These are phyloP conservation scores for Amphipoea lucens DNA, from an alignment of 2,888 invertebrate genomes.

Conservation along the genomic window DNA sequence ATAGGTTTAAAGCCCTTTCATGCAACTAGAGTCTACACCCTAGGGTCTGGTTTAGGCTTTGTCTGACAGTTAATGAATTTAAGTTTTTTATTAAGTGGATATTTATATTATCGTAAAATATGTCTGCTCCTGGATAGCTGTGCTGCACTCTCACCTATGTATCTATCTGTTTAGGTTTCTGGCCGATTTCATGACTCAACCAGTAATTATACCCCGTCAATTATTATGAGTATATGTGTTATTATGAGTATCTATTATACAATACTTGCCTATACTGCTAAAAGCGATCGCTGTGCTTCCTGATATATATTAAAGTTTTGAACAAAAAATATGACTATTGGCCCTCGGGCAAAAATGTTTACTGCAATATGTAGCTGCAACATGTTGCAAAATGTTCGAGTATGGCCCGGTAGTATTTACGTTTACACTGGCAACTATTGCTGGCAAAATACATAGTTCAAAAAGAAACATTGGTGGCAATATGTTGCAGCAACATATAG, in stretches of 20 bases:
- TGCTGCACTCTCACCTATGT: not conserved
- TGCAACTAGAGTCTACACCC: too few relatives aligned
- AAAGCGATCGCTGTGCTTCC: not conserved
- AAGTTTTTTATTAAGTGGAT: not conserved
- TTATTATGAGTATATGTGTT: not conserved
- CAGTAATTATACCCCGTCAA: not conserved
- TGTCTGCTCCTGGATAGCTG: not conserved
- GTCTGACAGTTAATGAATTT: not conserved
- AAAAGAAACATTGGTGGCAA: not conserved
- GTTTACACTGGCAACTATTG: too few relatives aligned
- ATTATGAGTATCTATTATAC: too few relatives aligned
- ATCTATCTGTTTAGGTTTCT: not conserved
- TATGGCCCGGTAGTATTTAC: not conserved
- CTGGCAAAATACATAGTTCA: too few relatives aligned
- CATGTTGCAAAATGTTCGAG: not conserved
- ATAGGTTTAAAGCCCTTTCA: not conserved
- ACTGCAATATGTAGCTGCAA: not conserved
- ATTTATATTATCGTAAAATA: not conserved
- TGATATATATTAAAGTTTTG: conserved; percentile 5
- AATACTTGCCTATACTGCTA: not conserved
- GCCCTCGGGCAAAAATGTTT: not conserved
- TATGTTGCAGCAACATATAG: not conserved
- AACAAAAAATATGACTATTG: not conserved
- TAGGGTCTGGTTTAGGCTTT: not conserved
- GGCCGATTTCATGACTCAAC: not conserved